Conservation (phyloP, 2,113 vertebrate species). For the Ia io region DNA sequence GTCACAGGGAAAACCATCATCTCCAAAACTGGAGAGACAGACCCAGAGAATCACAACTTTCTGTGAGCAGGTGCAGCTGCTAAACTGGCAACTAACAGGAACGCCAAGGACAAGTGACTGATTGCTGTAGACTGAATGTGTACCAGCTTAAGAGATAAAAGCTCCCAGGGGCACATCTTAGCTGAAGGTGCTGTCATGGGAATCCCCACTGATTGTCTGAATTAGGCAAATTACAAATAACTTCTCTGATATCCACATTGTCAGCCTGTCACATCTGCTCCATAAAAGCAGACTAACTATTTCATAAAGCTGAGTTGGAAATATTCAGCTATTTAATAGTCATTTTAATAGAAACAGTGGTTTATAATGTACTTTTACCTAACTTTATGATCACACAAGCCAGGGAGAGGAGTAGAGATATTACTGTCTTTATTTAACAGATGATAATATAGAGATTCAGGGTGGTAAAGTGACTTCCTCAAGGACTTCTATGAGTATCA, state of each 20-base stretch:
- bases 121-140: no score
- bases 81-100: not conserved
- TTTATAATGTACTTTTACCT: not conserved
- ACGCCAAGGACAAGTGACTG: no score
- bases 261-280: not conserved
- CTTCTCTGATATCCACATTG: not conserved
- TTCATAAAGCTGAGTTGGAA: not conserved
- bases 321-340: not conserved
- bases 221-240: not conserved
- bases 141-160: no score
- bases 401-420: not conserved
- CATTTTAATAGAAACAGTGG: not conserved
- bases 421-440: not conserved
- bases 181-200: not conserved
- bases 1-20: not conserved
- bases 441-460: not conserved
- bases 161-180: not conserved
- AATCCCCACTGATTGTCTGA: not conserved
- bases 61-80: not conserved
- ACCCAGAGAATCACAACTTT: not conserved
- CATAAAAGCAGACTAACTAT: not conserved
- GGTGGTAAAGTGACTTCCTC: not conserved
- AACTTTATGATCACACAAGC: not conserved
- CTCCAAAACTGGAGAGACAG: not conserved
- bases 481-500: not conserved